These are phyloP conservation scores for Neoaliturus tenellus DNA, from an alignment of 2,888 invertebrate species.

Conservation along the genomic window DNA sequence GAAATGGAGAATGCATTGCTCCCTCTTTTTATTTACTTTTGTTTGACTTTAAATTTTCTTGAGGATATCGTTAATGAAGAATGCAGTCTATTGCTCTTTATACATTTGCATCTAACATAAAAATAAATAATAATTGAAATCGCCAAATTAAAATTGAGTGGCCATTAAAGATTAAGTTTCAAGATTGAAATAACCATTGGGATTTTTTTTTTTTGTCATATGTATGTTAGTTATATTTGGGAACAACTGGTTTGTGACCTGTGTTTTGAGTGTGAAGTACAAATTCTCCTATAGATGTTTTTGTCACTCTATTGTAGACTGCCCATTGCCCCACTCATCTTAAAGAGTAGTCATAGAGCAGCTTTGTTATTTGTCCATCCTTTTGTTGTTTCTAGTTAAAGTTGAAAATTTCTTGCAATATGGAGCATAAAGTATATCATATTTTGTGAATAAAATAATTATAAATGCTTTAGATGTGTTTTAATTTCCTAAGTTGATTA, in stretches of 20 bases:
- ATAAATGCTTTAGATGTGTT: not conserved
- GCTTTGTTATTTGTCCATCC: slow-evolving; percentile 41
- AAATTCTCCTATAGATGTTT: slow-evolving; percentile 36
- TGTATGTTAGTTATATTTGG: not conserved
- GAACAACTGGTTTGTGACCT: not conserved
- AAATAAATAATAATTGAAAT: too few species aligned
- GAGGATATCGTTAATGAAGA: too few species aligned
- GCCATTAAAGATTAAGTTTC: too few species aligned
- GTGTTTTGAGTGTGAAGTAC: slow-evolving; percentile 42
- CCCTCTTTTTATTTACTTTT: too few species aligned
- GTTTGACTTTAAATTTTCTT: too few species aligned
- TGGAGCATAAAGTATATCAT: slow-evolving; percentile 45
- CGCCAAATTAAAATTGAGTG: too few species aligned
- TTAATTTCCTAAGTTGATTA: not conserved
- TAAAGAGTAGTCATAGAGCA: slow-evolving; percentile 23
- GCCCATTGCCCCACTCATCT: not conserved
- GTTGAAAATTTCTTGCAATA: slow-evolving; percentile 38
- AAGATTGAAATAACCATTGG: too few species aligned
- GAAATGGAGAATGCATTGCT: too few species aligned
- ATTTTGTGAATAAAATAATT: slow-evolving; percentile 49
- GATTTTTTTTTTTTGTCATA: too few species aligned
- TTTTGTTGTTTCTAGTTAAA: slow-evolving; percentile 44
- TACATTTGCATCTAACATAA: too few species aligned
- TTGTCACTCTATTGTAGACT: slow-evolving; percentile 19
- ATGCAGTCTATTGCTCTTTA: too few species aligned